These are phyloP conservation scores for Artemia sp. DNA, from an alignment of 2,888 invertebrate species.

Conservation along the genomic window DNA sequence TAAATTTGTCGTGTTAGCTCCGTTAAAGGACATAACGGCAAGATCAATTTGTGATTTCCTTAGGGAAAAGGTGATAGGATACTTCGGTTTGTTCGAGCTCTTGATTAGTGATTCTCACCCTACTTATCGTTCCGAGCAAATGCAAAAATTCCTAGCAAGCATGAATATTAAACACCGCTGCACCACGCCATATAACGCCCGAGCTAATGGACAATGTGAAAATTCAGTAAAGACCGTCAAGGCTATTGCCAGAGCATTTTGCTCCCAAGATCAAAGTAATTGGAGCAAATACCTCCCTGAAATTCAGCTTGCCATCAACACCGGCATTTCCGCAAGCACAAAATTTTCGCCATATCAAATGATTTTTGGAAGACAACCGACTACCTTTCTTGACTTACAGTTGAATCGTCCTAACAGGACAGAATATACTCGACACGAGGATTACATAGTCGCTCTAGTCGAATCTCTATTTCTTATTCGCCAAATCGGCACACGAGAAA, in stretches of 20 bases:
- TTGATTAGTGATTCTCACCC: too few relatives aligned
- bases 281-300: background rate
- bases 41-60: background rate
- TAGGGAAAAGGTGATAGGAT: too few relatives aligned
- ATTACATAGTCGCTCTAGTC: background rate
- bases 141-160: background rate
- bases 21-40: background rate
- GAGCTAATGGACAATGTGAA: background rate
- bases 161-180: background rate
- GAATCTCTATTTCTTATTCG: background rate
- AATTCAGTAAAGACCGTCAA: background rate
- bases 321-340: background rate
- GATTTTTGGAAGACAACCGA: background rate
- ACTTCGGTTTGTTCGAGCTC: too few relatives aligned
- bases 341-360: background rate
- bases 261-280: background rate
- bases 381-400: background rate
- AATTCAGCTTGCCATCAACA: background rate
- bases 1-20: too few relatives aligned
- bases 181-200: background rate
- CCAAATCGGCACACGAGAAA: background rate
- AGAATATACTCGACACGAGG: background rate
- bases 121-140: too few relatives aligned
- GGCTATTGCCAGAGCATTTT: background rate
- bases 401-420: background rate